Evolutionary conservation across 2,113 vertebrate species (phyloP).

Genomic region (Australoheros scitulus): DNA sequence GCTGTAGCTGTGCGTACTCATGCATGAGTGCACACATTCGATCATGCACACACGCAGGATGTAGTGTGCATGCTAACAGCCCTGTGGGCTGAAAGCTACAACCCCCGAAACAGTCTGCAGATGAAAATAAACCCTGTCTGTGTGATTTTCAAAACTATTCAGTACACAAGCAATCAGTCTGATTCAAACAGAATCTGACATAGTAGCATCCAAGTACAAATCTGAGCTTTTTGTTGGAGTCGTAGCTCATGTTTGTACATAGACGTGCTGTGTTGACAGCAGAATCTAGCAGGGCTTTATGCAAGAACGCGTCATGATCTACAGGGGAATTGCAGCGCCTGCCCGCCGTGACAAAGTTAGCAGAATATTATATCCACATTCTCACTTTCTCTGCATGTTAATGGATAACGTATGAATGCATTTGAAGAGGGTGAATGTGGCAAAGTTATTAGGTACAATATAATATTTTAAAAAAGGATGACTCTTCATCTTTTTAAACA

Average conservation of each 20-base stretch:
- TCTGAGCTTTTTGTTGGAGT: slow-evolving; percentile 40
- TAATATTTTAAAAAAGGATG: not conserved
- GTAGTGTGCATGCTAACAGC: slow-evolving; percentile 35
- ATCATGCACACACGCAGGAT: slow-evolving; percentile 3
- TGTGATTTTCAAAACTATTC: slow-evolving; percentile 40
- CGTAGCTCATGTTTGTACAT: slow-evolving; percentile 48
- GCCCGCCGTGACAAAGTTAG: slow-evolving; percentile 8
- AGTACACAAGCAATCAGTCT: slow-evolving; percentile 13
- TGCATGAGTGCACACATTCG: not conserved
- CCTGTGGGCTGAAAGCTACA: slow-evolving; percentile 45
- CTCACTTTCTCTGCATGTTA: not conserved
- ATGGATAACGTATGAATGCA: not conserved
- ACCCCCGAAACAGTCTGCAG: slow-evolving; percentile 31
- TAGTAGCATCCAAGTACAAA: slow-evolving; percentile 17
- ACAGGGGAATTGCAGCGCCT: slow-evolving; percentile 19
- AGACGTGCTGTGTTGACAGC: slow-evolving; percentile 54
- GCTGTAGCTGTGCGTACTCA: slow-evolving; percentile 12
- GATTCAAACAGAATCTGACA: slow-evolving; percentile 39
- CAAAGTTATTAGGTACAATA: not conserved
- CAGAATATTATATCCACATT: slow-evolving; percentile 30
- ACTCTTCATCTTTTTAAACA: not conserved
- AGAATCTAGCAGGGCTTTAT: slow-evolving; percentile 33
- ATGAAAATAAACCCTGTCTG: slow-evolving; percentile 45
- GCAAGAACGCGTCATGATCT: slow-evolving; percentile 25
- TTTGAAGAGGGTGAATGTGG: not conserved